Percentiles rank a stretch among this genome's conserved stretches.
These are phyloP conservation scores for Eledona agricola DNA, from an alignment of 2,888 invertebrate genomes.

Conservation along the genomic window DNA sequence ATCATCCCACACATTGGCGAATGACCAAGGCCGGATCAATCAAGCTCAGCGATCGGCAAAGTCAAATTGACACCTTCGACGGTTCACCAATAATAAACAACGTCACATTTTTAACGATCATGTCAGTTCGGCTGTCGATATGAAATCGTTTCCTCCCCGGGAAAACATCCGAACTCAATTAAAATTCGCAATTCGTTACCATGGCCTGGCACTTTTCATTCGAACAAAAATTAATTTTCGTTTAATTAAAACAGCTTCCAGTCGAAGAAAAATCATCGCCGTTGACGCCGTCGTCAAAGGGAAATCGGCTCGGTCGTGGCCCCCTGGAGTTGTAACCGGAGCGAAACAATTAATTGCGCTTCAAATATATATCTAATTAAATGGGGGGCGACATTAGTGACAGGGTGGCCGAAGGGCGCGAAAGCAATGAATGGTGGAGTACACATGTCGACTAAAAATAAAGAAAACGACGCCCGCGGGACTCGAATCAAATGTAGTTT, in stretches of 20 bases:
- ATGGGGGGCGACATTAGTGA: conserved; percentile 20
- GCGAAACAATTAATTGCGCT: conserved; percentile 32
- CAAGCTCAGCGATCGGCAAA: conserved; percentile 4
- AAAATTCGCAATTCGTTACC: conserved; percentile 7
- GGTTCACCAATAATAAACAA: conserved; percentile 10
- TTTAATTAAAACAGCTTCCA: conserved; percentile 23
- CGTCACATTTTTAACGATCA: conserved; percentile 10
- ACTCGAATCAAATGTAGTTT: conserved; percentile 22
- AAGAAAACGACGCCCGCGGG: conserved; percentile 16
- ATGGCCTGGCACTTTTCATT: background rate
- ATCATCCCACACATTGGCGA: conserved; percentile 20
- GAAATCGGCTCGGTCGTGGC: conserved; percentile 15
- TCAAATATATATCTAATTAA: conserved; percentile 25
- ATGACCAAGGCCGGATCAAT: conserved; percentile 12
- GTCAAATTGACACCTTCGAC: conserved; percentile 5
- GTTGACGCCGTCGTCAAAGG: conserved; percentile 29
- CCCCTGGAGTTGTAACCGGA: conserved; percentile 15
- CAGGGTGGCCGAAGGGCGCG: conserved; percentile 12
- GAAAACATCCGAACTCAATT: conserved; percentile 15
- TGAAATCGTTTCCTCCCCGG: conserved; percentile 15
- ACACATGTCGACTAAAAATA: conserved; percentile 20
- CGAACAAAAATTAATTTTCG: conserved; percentile 25
- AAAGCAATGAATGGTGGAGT: conserved; percentile 7
- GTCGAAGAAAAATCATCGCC: conserved; percentile 5
- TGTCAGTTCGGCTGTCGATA: conserved; percentile 8